A percentile compares a stretch with the other conserved stretches of the same genome.
Evolutionary conservation across 2,113 vertebrate genomes (phyloP).

Genomic region (Nycticryphes semicollaris): DNA sequence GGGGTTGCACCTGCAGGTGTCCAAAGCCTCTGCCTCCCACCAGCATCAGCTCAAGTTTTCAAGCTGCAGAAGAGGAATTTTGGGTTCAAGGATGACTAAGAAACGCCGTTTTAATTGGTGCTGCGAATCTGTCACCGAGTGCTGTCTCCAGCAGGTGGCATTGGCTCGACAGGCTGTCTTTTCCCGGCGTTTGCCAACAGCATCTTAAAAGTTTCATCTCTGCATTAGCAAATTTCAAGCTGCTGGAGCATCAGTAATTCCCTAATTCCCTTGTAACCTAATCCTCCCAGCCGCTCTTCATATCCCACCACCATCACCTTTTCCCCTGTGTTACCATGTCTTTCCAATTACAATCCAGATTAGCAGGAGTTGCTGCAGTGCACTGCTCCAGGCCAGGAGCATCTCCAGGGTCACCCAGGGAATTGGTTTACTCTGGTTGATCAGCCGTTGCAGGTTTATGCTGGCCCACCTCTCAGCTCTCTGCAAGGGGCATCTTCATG

Average conservation of each 20-base stretch:
- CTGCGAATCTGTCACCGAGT: neutral
- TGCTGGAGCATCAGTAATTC: neutral
- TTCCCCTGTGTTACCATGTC: neutral
- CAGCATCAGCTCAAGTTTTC: neutral
- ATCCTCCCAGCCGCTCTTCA: neutral
- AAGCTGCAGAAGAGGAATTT: neutral
- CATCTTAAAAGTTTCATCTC: neutral
- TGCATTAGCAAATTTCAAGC: neutral
- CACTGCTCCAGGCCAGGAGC: rapidly evolving
- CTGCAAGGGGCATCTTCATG: neutral
- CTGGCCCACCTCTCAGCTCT: neutral
- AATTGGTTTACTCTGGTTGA: neutral
- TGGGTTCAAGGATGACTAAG: rapidly evolving
- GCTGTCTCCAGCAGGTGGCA: constrained; percentile 40
- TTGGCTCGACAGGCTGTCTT: neutral
- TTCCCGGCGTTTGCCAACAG: neutral
- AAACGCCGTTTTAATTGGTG: rapidly evolving
- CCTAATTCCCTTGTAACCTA: neutral
- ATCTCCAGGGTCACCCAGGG: neutral
- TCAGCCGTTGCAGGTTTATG: neutral
- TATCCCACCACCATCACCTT: neutral
- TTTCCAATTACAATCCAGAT: neutral
- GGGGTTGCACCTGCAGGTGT: neutral
- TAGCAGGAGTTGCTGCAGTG: neutral
- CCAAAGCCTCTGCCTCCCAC: rapidly evolving